A percentile compares a stretch with the other conserved stretches of the same genome.
Evolutionary conservation across 2,113 vertebrate genomes (phyloP).

Genomic region (Callithrix jacchus): DNA sequence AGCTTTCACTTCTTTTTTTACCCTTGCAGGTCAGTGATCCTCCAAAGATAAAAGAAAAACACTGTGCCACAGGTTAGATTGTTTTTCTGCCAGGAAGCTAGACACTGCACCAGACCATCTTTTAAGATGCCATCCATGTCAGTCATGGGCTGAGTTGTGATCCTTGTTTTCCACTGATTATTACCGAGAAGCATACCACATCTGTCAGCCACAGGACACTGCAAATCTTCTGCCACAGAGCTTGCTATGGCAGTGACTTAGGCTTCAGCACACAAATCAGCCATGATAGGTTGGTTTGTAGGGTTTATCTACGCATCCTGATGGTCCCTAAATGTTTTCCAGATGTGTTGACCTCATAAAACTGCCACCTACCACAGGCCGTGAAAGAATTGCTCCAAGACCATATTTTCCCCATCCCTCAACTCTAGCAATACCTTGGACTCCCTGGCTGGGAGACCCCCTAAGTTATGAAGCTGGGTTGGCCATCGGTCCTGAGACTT

Average conservation of each 20-base stretch:
- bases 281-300: constrained; percentile 22
- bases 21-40: neutral
- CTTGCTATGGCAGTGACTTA: neutral
- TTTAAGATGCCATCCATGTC: neutral
- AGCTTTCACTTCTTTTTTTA: neutral
- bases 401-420: neutral
- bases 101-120: neutral
- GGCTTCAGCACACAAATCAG: constrained; percentile 22
- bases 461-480: neutral
- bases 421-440: too few species aligned
- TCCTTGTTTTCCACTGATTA: neutral
- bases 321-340: constrained; percentile 50
- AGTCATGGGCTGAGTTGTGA: neutral
- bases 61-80: neutral
- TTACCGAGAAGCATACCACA: neutral
- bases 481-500: neutral
- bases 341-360: constrained; percentile 66
- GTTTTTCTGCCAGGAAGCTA: neutral
- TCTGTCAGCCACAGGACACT: neutral
- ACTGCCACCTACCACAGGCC: constrained; percentile 45
- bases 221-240: constrained; percentile 7
- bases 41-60: constrained; percentile 20
- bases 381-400: neutral
- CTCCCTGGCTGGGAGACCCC: neutral
- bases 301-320: constrained; percentile 10